A percentile compares a stretch with the other conserved stretches of the same genome.
Conservation (phyloP, 2,113 vertebrate species). For the Brachypteracias leptosomus region DNA sequence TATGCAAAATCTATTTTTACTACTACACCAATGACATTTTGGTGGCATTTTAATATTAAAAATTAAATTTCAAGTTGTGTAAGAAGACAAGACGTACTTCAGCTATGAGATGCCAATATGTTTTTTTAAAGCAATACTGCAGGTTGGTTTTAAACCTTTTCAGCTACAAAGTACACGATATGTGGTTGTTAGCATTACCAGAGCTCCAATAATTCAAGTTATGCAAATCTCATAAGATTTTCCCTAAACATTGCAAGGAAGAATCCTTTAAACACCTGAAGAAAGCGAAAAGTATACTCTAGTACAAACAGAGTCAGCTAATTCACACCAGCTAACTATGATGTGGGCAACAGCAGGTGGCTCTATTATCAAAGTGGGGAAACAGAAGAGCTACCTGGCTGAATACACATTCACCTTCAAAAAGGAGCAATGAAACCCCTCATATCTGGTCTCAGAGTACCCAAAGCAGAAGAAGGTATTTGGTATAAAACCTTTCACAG, state of each 20-base stretch:
- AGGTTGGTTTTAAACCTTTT: not conserved
- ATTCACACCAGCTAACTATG: not conserved
- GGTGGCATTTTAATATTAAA: not conserved
- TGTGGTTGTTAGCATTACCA: not conserved
- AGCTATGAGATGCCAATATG: not conserved
- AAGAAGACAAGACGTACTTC: not conserved
- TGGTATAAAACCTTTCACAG: not conserved
- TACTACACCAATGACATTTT: constrained; percentile 2
- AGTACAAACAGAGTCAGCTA: not conserved
- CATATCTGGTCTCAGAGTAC: not conserved
- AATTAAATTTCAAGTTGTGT: constrained; percentile 9
- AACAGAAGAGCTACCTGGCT: not conserved
- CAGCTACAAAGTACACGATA: fast-evolving
- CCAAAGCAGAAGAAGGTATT: not conserved
- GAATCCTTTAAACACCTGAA: not conserved
- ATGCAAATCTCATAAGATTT: not conserved
- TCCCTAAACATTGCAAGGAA: not conserved
- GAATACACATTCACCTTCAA: not conserved
- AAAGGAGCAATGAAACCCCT: not conserved
- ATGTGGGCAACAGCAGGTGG: not conserved
- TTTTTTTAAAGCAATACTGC: not conserved
- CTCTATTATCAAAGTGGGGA: not conserved
- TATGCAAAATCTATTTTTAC: not conserved
- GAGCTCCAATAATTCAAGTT: not conserved
- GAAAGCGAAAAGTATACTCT: not conserved